Base-by-base conservation (phyloP, 1,140 invertebrate species). In the Meloidogyne floridensis region DNA sequence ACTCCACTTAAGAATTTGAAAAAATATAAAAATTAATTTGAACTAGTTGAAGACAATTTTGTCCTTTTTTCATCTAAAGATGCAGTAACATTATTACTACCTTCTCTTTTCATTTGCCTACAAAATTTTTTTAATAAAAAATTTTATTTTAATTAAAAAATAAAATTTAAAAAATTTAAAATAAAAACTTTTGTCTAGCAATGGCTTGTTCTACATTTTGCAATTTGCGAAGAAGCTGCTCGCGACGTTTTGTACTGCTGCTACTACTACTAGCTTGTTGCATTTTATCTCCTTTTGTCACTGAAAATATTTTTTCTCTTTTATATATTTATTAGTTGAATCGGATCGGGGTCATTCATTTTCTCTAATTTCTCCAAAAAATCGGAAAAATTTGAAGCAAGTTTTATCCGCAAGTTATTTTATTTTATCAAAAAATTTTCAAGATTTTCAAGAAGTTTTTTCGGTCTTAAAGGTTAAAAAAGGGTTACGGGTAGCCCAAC, bases 151-250 rank as follows among this genome's bases (percentile, higher is more conserved):
- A 59, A 59, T 15, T 59, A 15, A 4, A 4, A 59, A 59, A 59
- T 59, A 59, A 59, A 59, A 59, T 53, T 53, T 53, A 10, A 8
- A 11, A 6, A 6, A 18, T 65, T 65, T n/a, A 65, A 65, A 65
- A 65, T 6, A 6, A 47, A 5, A 0, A 79, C 77, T 69, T 79
- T 18, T 79, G 18, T 72, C 59, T 51, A 4, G 56, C 77, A 4
- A 79, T 79, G 4, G 77, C 77, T 10, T 72, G 65, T 72, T 79
- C 77, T 11, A 79, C 65, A 53, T 69, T 71, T 69, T 79, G 77
- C 51, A 79, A 51, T 47, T 47, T 54, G 9, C 53, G 69, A 69
- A 72, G 54, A 69, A 79, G 51, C n/a, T 79, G 20, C 10, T 72
- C 65, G 13, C 75, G 59, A 15, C 77, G 77, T 72, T 79, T 47